A percentile compares a stretch with the other conserved stretches of the same genome.
Conservation (phyloP, 2,113 vertebrate genomes). For the Zonotrichia leucophrys region DNA sequence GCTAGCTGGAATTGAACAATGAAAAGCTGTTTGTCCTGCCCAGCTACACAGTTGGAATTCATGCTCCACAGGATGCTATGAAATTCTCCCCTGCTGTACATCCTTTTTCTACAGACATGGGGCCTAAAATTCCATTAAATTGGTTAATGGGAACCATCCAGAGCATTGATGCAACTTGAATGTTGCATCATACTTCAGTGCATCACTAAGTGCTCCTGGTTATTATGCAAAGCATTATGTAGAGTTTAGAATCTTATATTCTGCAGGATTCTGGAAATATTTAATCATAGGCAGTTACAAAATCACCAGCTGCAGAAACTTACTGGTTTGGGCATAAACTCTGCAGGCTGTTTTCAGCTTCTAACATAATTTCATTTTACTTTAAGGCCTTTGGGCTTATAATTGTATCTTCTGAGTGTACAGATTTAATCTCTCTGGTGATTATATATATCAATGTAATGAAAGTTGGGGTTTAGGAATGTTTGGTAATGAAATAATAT, state of each 20-base stretch:
- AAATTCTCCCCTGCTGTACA: neutral
- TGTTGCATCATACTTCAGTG: neutral
- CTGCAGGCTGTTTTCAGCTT: neutral
- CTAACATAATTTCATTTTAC: neutral
- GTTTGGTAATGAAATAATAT: neutral
- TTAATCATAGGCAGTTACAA: neutral
- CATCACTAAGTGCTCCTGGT: neutral
- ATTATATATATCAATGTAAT: neutral
- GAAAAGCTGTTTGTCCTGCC: neutral
- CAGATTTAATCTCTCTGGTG: neutral
- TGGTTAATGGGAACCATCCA: neutral
- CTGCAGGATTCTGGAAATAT: neutral
- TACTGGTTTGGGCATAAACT: neutral
- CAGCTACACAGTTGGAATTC: neutral
- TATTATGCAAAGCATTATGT: neutral
- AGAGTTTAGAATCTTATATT: neutral
- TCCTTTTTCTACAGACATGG: neutral
- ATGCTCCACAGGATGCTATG: neutral
- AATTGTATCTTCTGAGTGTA: neutral
- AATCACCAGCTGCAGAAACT: neutral
- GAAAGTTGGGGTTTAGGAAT: neutral
- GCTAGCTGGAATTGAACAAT: neutral
- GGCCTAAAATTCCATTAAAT: neutral
- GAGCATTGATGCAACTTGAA: neutral
- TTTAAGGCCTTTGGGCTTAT: neutral